A percentile compares a stretch with the other conserved stretches of the same genome.
These are phyloP conservation scores for Harpagoxenus sublaevis DNA, from an alignment of 2,888 invertebrate species.

Conservation along the genomic window DNA sequence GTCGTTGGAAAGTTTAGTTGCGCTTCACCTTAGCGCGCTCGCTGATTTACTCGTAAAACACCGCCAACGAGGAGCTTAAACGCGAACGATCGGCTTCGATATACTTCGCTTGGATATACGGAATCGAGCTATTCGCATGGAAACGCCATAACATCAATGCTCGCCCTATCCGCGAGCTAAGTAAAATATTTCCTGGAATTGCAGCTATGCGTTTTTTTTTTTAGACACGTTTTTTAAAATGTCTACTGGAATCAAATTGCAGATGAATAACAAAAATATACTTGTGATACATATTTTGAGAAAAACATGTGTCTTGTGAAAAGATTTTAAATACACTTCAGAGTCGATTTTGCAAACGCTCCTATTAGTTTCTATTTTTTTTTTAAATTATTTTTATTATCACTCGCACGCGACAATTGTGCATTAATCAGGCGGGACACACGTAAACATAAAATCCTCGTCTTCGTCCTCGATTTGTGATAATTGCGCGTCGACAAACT, in stretches of 20 bases:
- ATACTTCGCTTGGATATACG: not conserved
- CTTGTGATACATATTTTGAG: not conserved
- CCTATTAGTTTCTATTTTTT: not conserved
- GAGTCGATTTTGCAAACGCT: not conserved
- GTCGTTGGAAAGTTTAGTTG: conserved; percentile 32
- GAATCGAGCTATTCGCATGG: conserved; percentile 18
- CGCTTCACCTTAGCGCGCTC: conserved; percentile 24
- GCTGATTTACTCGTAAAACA: conserved; percentile 48
- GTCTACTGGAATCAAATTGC: not conserved
- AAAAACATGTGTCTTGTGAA: not conserved
- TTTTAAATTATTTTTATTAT: not conserved
- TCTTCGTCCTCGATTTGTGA: conserved; percentile 19
- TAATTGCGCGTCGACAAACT: conserved; percentile 41
- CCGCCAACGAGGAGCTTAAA: conserved; percentile 24
- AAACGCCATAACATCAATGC: conserved; percentile 2
- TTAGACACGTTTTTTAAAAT: not conserved
- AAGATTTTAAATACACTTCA: not conserved
- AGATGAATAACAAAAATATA: not conserved
- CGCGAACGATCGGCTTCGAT: conserved; percentile 39
- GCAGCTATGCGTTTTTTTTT: not conserved
- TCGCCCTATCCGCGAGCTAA: not conserved
- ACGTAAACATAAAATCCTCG: conserved; percentile 9
- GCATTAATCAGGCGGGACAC: not conserved
- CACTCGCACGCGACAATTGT: conserved; percentile 30
- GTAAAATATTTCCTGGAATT: conserved; percentile 17